A percentile compares a stretch with the other conserved stretches of the same genome.
Evolutionary conservation across 2,888 invertebrate species (phyloP).

Genomic region (Stegophylla sp.): DNA sequence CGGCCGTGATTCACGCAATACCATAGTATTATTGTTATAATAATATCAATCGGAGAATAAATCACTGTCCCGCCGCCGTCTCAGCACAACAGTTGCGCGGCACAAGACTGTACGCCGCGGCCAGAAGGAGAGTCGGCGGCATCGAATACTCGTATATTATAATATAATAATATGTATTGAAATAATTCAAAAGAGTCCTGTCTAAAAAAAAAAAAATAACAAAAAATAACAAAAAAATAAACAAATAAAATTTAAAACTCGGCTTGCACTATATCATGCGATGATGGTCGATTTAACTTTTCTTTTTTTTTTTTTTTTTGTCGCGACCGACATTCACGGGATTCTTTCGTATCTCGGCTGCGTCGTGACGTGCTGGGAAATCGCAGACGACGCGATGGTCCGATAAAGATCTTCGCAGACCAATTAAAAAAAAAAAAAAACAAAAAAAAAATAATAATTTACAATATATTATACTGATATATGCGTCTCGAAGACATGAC

Average conservation of each 20-base stretch:
- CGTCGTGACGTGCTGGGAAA: not conserved
- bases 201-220: no score
- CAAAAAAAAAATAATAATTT: not conserved
- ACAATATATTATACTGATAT: not conserved
- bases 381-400: not conserved
- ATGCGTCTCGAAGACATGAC: not conserved
- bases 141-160: no score
- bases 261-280: not conserved
- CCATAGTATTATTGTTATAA: no score
- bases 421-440: slow-evolving; percentile 6
- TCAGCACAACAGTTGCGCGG: no score
- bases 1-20: not conserved
- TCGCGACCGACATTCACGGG: not conserved
- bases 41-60: slow-evolving; percentile 8
- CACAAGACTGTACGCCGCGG: no score
- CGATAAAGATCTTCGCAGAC: not conserved
- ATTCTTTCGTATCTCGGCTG: not conserved
- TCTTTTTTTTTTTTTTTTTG: not conserved
- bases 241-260: no score
- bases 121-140: no score
- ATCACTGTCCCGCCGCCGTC: not conserved
- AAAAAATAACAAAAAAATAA: no score
- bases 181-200: no score
- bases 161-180: no score
- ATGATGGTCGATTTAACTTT: no score